A percentile compares a stretch with the other conserved stretches of the same genome.
Evolutionary conservation across 2,797 vertebrate genomes (phyloP).

Genomic region (Sebastes matsubarae): DNA sequence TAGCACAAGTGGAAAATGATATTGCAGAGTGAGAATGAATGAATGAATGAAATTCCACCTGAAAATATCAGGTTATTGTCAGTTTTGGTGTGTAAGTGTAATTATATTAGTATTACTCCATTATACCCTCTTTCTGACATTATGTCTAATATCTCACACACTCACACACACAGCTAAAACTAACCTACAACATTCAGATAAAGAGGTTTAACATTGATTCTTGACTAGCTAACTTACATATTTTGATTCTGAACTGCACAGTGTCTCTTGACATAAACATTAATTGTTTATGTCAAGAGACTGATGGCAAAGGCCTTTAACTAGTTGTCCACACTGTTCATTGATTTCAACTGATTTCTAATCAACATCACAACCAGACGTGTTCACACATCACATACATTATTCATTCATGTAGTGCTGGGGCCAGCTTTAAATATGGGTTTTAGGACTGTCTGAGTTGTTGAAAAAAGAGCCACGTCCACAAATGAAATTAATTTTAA

Average conservation of each 20-base stretch:
- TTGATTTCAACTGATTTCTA: background rate
- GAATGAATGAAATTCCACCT: no score
- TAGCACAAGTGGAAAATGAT: no score
- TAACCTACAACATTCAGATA: background rate
- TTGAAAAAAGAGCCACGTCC: conserved; percentile 75
- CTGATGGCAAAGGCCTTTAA: background rate
- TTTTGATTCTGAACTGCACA: background rate
- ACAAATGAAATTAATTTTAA: conserved; percentile 25
- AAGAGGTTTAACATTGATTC: background rate
- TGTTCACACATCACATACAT: background rate
- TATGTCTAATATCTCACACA: background rate
- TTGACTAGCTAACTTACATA: background rate
- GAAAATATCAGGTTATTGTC: no score
- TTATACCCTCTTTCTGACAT: background rate
- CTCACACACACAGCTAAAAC: background rate
- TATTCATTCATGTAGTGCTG: background rate
- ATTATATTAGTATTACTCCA: no score
- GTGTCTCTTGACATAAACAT: no score
- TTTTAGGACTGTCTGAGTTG: background rate
- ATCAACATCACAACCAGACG: background rate
- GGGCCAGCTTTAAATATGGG: background rate
- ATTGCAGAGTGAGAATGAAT: no score
- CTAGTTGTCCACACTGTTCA: background rate
- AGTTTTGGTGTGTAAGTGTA: no score
- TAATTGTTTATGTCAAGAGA: background rate